Evolutionary conservation across 2,888 invertebrate genomes (phyloP).

Genomic region (Drosophila neotestacea): DNA sequence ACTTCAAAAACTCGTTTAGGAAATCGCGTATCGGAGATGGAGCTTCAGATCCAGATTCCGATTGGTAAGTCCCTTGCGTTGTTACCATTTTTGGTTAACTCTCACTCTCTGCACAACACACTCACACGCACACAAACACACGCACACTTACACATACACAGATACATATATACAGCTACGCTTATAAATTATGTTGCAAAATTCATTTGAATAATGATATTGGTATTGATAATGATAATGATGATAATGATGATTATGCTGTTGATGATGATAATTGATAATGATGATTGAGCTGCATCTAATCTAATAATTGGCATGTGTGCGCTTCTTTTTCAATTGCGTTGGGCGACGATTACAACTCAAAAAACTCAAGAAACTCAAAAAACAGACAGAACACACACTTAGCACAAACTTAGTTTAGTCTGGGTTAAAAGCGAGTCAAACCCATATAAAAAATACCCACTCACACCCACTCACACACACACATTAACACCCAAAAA

Average conservation of each 20-base stretch:
- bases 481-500: constrained; percentile 15
- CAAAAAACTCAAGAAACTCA: constrained; percentile 27
- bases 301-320: constrained; percentile 67
- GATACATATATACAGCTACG: constrained; percentile 36
- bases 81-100: constrained; percentile 49
- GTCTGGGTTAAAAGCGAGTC: constrained; percentile 29
- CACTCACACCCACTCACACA: constrained; percentile 15
- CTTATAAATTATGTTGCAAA: constrained; percentile 60
- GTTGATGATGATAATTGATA: constrained; percentile 33
- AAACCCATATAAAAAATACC: constrained; percentile 18
- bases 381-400: constrained; percentile 23
- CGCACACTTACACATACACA: constrained; percentile 2
- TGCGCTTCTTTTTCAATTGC: constrained; percentile 73
- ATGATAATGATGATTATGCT: constrained; percentile 34
- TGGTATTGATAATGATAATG: constrained; percentile 25
- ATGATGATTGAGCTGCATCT: constrained; percentile 57
- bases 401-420: constrained; percentile 21
- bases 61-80: constrained; percentile 82
- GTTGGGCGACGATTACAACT: constrained; percentile 26
- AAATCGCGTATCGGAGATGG: constrained; percentile 84
- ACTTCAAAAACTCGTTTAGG: constrained; percentile 81
- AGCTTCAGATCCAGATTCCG: constrained; percentile 84
- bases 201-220: constrained; percentile 32
- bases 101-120: constrained; percentile 49
- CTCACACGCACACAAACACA: constrained; percentile 11